Conservation (phyloP, 2,797 vertebrate species). For the Apogon talboti region DNA sequence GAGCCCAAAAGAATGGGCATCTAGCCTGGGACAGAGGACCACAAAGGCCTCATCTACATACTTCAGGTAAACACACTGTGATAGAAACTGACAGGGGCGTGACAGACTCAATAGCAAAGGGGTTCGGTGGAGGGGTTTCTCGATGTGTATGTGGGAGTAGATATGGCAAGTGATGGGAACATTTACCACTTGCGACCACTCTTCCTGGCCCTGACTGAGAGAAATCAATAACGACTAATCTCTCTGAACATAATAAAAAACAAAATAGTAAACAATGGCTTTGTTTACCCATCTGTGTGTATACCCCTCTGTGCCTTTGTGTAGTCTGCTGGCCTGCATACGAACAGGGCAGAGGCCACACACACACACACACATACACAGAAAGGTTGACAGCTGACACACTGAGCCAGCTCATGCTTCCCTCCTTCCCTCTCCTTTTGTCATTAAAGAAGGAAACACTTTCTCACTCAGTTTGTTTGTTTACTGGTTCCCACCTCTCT, state of each 20-base stretch:
- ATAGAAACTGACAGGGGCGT: constrained; percentile 97
- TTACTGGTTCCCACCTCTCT: constrained; percentile 85
- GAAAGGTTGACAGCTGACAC: constrained; percentile 73
- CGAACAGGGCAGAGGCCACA: constrained; percentile 73
- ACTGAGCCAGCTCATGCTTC: constrained; percentile 60
- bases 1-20: constrained; percentile 89
- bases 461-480: constrained; percentile 80
- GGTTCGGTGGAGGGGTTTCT: constrained; percentile 62
- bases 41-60: constrained; percentile 96
- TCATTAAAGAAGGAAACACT: constrained; percentile 79
- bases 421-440: constrained; percentile 69
- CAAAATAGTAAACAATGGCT: constrained; percentile 94
- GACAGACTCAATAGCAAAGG: constrained; percentile 91
- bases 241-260: constrained; percentile 89
- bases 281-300: constrained; percentile 87
- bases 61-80: constrained; percentile 98
- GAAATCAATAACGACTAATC: constrained; percentile 97
- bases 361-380: constrained; percentile 29
- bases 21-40: constrained; percentile 81
- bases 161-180: constrained; percentile 83
- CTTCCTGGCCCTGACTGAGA: constrained; percentile 85
- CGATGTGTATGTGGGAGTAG: constrained; percentile 49
- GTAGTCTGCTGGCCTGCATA: constrained; percentile 67
- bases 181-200: constrained; percentile 83
- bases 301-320: constrained; percentile 69